These are phyloP conservation scores for Geopemphigus sp. DNA, from an alignment of 1,140 invertebrate genomes.

Conservation along the genomic window DNA sequence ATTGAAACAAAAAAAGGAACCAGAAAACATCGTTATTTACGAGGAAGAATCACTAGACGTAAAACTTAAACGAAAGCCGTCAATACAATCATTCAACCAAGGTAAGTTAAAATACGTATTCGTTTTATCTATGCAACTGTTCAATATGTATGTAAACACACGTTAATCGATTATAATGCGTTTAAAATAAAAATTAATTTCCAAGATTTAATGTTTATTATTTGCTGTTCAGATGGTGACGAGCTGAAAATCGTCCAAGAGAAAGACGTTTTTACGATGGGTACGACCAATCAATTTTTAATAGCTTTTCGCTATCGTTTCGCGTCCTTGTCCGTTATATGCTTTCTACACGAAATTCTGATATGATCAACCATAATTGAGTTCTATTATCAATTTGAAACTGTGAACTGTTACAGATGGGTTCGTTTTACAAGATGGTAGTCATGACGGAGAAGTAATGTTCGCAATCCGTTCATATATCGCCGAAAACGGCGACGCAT, in stretches of 20 bases:
- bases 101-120: conserved; percentile 50
- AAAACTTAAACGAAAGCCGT: conserved; percentile 61
- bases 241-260: conserved; percentile 49
- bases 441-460: conserved; percentile 70
- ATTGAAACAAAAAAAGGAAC: conserved; percentile 49
- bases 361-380: not conserved
- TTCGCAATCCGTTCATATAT: conserved; percentile 81
- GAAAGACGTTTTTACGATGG: not conserved
- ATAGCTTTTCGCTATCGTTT: conserved; percentile 26
- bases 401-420: conserved; percentile 16
- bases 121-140: too few species aligned
- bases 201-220: not conserved
- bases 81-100: conserved; percentile 54
- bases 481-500: conserved; percentile 82
- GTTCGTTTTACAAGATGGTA: not conserved
- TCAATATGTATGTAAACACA: not conserved
- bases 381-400: not conserved
- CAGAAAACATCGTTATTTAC: conserved; percentile 56
- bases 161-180: not conserved
- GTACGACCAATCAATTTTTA: not conserved
- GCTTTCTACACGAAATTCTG: not conserved
- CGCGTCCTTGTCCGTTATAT: not conserved
- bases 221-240: conserved; percentile 48
- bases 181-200: too few species aligned
- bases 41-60: conserved; percentile 63